Conservation (phyloP, 2,888 invertebrate species). For the Tricholauxania praeusta region DNA sequence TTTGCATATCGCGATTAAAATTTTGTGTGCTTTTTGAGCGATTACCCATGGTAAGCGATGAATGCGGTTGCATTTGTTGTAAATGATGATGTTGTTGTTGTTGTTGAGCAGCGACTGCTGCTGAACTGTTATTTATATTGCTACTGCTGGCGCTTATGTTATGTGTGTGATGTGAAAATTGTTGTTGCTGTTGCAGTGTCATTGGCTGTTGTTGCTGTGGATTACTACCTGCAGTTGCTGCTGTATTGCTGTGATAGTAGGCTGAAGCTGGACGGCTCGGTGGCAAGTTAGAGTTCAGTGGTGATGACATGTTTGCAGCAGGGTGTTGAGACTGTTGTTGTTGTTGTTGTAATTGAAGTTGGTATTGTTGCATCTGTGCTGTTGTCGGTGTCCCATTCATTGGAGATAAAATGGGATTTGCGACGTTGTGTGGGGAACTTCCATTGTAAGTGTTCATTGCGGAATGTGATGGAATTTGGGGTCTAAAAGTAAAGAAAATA, state of each 20-base stretch:
- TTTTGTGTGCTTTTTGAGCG: constrained; percentile 61
- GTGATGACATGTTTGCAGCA: constrained; percentile 44
- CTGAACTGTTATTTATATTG: constrained; percentile 59
- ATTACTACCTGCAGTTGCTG: constrained; percentile 46
- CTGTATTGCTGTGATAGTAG: constrained; percentile 63
- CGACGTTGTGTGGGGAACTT: constrained; percentile 60
- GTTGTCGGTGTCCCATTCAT: constrained; percentile 49
- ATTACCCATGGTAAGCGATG: constrained; percentile 58
- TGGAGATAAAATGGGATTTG: constrained; percentile 52
- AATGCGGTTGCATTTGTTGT: constrained; percentile 53
- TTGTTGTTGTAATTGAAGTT: constrained; percentile 52
- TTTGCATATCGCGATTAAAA: constrained; percentile 60
- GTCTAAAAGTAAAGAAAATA: constrained; percentile 49
- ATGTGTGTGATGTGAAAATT: constrained; percentile 55
- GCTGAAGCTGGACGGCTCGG: constrained; percentile 67
- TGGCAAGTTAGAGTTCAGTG: constrained; percentile 55
- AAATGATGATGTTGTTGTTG: constrained; percentile 52
- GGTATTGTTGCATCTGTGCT: constrained; percentile 55
- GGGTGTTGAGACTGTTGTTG: constrained; percentile 51
- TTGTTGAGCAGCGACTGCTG: constrained; percentile 52
- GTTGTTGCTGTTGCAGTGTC: constrained; percentile 58
- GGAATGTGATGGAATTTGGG: constrained; percentile 61
- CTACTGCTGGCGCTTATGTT: constrained; percentile 61
- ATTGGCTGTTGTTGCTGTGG: constrained; percentile 55
- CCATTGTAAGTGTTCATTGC: constrained; percentile 62